These are phyloP conservation scores for Machimus atricapillus DNA, from an alignment of 2,888 invertebrate species.

Conservation along the genomic window DNA sequence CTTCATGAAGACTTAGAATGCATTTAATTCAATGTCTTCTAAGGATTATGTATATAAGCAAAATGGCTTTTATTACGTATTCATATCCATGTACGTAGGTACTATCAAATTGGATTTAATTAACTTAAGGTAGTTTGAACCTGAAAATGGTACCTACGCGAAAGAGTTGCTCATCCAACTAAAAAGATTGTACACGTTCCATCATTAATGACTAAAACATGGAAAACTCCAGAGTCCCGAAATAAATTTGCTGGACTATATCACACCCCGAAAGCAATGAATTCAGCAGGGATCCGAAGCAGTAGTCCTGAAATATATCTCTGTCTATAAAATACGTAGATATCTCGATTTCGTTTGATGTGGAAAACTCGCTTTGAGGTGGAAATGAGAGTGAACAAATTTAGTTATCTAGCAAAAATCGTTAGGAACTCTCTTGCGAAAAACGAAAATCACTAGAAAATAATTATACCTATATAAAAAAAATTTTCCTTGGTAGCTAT, in stretches of 20 bases:
- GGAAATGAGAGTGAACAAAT: neutral
- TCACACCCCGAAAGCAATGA: neutral
- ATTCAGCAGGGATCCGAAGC: neutral
- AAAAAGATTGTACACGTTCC: neutral
- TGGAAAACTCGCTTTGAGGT: conserved; percentile 21
- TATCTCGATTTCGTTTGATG: neutral
- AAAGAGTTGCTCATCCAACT: neutral
- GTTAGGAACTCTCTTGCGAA: neutral
- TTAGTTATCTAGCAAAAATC: neutral
- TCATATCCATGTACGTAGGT: too few species aligned
- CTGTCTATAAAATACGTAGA: neutral
- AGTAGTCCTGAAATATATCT: neutral
- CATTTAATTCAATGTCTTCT: too few species aligned
- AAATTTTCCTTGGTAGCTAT: neutral
- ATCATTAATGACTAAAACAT: neutral
- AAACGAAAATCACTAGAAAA: neutral
- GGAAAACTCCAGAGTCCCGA: neutral
- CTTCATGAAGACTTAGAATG: too few species aligned
- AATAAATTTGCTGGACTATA: neutral
- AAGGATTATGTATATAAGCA: too few species aligned
- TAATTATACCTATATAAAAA: neutral
- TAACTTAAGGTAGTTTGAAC: neutral
- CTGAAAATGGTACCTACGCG: neutral
- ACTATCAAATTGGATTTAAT: neutral
- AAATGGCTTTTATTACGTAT: too few species aligned